Percentiles rank a stretch among this genome's conserved stretches.
phyloP scores from a whole-genome alignment of 1,140 invertebrate genomes.

The Melitaea cinxia region DNA sequence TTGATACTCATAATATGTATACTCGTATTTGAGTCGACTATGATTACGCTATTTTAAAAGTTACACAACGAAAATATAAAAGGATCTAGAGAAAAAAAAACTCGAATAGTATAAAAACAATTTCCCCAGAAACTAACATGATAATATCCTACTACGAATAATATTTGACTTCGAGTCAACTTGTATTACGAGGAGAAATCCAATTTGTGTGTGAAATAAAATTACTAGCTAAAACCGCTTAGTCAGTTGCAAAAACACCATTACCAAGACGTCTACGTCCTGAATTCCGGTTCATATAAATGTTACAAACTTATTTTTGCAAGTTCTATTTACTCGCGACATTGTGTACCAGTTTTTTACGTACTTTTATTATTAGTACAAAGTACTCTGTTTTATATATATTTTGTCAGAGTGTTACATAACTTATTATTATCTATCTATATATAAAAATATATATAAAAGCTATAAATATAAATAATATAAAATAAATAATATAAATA shows the following conservation, averaged over 20 bases:
- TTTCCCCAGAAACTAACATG: neutral
- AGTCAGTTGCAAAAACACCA: conserved; percentile 33
- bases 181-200: conserved; percentile 48
- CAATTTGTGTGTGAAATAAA: conserved; percentile 60
- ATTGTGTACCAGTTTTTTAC: neutral
- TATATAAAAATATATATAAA: no score
- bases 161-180: conserved; percentile 47
- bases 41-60: neutral
- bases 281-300: conserved; percentile 22
- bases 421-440: no score
- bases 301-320: conserved; percentile 1
- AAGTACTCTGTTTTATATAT: no score
- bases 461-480: no score
- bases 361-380: neutral
- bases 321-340: neutral
- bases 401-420: no score
- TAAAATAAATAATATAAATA: no score
- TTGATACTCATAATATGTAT: no score
- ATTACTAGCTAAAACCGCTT: conserved; percentile 41
- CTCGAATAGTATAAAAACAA: neutral
- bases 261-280: conserved; percentile 29
- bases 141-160: conserved; percentile 48
- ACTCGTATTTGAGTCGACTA: no score
- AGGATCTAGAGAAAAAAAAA: neutral
- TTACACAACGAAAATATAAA: neutral